These are phyloP conservation scores for Montipora capricornis DNA, from an alignment of 64 coral and sea anemone genomes.

Conservation along the genomic window DNA sequence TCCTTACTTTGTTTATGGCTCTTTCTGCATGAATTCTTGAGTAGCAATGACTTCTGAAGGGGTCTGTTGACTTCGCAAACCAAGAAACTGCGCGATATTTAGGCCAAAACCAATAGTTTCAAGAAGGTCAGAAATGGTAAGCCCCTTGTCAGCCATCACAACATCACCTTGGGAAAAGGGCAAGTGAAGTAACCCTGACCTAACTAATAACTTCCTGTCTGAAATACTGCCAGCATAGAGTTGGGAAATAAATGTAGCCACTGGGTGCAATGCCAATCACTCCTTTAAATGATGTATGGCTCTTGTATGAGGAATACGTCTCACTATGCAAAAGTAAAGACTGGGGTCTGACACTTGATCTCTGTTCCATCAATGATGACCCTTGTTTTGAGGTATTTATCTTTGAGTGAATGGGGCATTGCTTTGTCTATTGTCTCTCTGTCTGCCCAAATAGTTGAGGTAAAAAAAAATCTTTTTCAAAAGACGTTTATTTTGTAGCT, in stretches of 20 bases:
- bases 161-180: constrained; percentile 11
- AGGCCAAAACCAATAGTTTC: constrained; percentile 27
- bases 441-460: no score
- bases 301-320: neutral
- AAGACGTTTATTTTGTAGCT: no score
- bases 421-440: neutral
- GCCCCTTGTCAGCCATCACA: constrained; percentile 26
- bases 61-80: constrained; percentile 37
- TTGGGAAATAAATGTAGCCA: neutral
- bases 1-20: constrained; percentile 32
- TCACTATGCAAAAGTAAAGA: neutral
- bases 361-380: constrained; percentile 61
- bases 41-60: constrained; percentile 46
- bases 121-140: constrained; percentile 10
- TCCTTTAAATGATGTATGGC: constrained; percentile 32
- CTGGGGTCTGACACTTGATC: constrained; percentile 44
- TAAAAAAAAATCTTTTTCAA: neutral
- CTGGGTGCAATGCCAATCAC: constrained; percentile 10
- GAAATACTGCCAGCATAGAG: constrained; percentile 53
- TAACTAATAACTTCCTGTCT: constrained; percentile 15
- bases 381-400: constrained; percentile 52
- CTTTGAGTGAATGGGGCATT: constrained; percentile 33
- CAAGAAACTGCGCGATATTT: constrained; percentile 50
- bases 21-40: constrained; percentile 32
- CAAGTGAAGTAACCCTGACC: constrained; percentile 21